A percentile compares a stretch with the other conserved stretches of the same genome.
These are phyloP conservation scores for Hydrozoanthus gracilis DNA, from an alignment of 92 coral and sea anemone genomes.

Conservation along the genomic window DNA sequence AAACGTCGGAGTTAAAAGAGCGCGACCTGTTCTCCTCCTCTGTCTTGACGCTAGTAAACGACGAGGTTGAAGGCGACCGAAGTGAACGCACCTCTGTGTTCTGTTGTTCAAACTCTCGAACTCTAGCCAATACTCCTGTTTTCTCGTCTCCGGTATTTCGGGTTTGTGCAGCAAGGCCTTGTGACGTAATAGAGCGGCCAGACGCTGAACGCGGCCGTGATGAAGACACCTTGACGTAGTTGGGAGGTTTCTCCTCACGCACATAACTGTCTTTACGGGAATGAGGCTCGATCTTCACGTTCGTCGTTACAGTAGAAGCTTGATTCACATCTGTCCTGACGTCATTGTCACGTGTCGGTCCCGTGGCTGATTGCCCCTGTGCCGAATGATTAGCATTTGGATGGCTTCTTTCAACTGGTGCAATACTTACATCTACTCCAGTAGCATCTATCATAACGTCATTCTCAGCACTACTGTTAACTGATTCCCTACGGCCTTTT, in stretches of 20 bases:
- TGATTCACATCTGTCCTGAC: neutral
- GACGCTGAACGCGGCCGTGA: slow-evolving; percentile 30
- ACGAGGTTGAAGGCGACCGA: slow-evolving; percentile 38
- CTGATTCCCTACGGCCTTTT: neutral
- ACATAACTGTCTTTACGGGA: neutral
- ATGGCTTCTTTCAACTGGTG: slow-evolving; percentile 41
- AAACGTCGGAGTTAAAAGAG: slow-evolving; percentile 7
- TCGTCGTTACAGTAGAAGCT: neutral
- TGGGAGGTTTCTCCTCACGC: slow-evolving; percentile 20
- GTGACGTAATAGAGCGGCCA: slow-evolving; percentile 46
- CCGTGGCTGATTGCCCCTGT: neutral
- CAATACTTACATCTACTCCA: slow-evolving; percentile 55
- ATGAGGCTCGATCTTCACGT: slow-evolving; percentile 6
- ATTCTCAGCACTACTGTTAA: neutral
- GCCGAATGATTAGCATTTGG: neutral
- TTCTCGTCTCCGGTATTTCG: slow-evolving; percentile 31
- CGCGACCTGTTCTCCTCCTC: neutral
- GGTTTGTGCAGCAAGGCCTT: slow-evolving; percentile 39
- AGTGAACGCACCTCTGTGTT: slow-evolving; percentile 4
- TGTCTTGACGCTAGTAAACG: neutral
- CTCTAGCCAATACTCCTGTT: slow-evolving; percentile 36
- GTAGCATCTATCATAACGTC: slow-evolving; percentile 65
- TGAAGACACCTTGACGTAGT: neutral
- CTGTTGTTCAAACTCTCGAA: slow-evolving; percentile 42
- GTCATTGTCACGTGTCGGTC: neutral